Percentiles rank a stretch among this genome's conserved stretches.
Conservation (phyloP, 2,888 invertebrate genomes). For the Cremastinae sp. region DNA sequence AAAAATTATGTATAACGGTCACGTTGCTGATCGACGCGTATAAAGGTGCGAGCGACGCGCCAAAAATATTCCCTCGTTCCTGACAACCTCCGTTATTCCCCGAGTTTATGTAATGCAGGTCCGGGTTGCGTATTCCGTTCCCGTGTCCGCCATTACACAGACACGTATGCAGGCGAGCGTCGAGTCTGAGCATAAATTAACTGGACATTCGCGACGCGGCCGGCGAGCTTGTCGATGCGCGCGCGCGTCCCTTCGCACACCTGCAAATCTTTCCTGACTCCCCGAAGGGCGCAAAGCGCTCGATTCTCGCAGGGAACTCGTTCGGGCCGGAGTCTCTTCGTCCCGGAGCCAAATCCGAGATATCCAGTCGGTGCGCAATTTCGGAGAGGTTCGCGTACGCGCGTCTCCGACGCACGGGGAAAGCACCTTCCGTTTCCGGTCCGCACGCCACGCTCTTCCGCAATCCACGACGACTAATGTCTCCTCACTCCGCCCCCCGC, state of each 20-base stretch:
- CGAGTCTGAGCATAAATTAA: slow-evolving; percentile 72
- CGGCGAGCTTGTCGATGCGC: slow-evolving; percentile 26
- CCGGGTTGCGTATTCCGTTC: slow-evolving; percentile 67
- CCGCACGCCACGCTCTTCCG: slow-evolving; percentile 20
- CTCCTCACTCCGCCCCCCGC: not conserved
- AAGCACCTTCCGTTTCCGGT: slow-evolving; percentile 53
- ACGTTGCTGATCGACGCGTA: no score
- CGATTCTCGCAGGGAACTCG: not conserved
- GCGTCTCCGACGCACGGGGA: slow-evolving; percentile 30
- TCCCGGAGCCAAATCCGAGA: not conserved
- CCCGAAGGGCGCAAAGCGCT: slow-evolving; percentile 11
- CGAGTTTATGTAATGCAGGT: slow-evolving; percentile 72
- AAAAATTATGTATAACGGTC: no score
- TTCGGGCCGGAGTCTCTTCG: not conserved
- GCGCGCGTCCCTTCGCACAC: slow-evolving; percentile 15
- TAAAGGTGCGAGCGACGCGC: no score
- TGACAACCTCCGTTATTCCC: slow-evolving; percentile 65
- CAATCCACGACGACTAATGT: slow-evolving; percentile 42
- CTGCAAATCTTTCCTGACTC: slow-evolving; percentile 7
- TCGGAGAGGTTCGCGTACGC: not conserved
- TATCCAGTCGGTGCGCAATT: not conserved
- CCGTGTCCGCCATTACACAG: slow-evolving; percentile 45
- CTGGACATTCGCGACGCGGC: slow-evolving; percentile 61
- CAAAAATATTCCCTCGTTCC: slow-evolving; percentile 15
- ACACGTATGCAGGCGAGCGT: slow-evolving; percentile 56